Evolutionary conservation across 2,888 invertebrate genomes (phyloP).

Genomic region (Coleophora deauratella): DNA sequence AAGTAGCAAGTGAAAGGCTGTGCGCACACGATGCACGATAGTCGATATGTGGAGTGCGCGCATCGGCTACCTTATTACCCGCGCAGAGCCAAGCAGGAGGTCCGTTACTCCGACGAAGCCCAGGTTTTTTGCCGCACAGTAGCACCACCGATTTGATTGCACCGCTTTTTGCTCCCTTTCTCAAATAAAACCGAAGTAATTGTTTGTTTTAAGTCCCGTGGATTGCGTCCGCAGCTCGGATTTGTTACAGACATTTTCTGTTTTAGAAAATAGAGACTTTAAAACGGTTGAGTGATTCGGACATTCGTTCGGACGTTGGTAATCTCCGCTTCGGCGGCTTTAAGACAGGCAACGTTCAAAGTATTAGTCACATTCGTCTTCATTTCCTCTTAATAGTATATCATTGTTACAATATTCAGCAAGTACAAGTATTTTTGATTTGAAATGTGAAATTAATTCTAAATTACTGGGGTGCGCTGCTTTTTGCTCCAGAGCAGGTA

Average conservation of each 20-base stretch:
- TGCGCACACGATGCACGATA: conserved; percentile 20
- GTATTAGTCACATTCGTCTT: conserved; percentile 8
- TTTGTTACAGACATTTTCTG: conserved; percentile 62
- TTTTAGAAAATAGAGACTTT: conserved; percentile 61
- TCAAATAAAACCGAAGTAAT: conserved; percentile 69
- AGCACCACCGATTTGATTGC: conserved; percentile 69
- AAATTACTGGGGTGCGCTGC: conserved; percentile 51
- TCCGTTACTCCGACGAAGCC: conserved; percentile 44
- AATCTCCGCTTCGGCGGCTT: conserved; percentile 13
- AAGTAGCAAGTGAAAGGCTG: conserved; percentile 21
- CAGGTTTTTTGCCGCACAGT: conserved; percentile 61
- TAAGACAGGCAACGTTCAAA: not conserved
- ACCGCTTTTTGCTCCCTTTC: conserved; percentile 63
- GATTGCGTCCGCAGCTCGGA: conserved; percentile 61
- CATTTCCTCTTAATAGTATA: conserved; percentile 17
- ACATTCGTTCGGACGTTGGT: conserved; percentile 22
- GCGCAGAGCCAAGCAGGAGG: conserved; percentile 20
- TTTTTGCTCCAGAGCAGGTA: conserved; percentile 67
- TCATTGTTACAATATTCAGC: conserved; percentile 11
- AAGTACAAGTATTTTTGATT: conserved; percentile 28
- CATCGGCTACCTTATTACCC: conserved; percentile 53
- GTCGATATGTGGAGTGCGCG: conserved; percentile 31
- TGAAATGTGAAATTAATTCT: conserved; percentile 63
- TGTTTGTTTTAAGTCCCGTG: conserved; percentile 70
- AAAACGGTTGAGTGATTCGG: conserved; percentile 47